Evolutionary conservation across 2,888 invertebrate genomes (phyloP), one percentile per base, ranked within the genome.

Genomic region (Epiblema foenella): DNA sequence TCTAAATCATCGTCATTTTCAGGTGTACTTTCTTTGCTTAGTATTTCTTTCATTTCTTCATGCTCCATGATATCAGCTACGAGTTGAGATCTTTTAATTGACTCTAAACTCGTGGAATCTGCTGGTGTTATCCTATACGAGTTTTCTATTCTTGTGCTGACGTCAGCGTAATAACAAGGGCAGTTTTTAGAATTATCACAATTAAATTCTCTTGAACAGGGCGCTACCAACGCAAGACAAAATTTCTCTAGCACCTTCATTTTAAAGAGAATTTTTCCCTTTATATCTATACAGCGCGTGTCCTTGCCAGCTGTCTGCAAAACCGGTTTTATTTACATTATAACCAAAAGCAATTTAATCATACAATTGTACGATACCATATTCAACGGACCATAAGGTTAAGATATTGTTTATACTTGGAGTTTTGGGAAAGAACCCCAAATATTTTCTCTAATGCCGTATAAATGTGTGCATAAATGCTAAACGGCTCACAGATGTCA

Each of bases 401-500:
- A 68, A 93, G 82, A 78, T 92, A 93, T 42, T 88, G 79, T 70
- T 84, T 89, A 69, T 93, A 93, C 75, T 90, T 91, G 10, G 83
- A 84, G 75, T 93, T 93, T 81, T 93, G 90, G 68, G 88, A 87
- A 58, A 93, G 78, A 18, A 83, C 83, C 24, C 78, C 89, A 80
- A 89, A 91, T 80, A 93, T 93, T 82, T 91, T 91, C 76, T 88
- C 93, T 63, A 93, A 75, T n/a, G 91, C 91, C 20, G 93, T 93
- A 72, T 89, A 90, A 72, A 93, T 91, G 73, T 92, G 87, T 12
- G 92, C 93, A 77, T 93, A 93, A 59, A 93, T 84, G 60, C 89
- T 91, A 75, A 91, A 93, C 1, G 93, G 93, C 76, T 93, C 93
- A 73, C 90, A 91, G 7, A 91, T 82, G 77, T 93, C 93, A 70